Evolutionary conservation across 2,888 invertebrate genomes (phyloP).

Genomic region (Chymomyza amoena): DNA sequence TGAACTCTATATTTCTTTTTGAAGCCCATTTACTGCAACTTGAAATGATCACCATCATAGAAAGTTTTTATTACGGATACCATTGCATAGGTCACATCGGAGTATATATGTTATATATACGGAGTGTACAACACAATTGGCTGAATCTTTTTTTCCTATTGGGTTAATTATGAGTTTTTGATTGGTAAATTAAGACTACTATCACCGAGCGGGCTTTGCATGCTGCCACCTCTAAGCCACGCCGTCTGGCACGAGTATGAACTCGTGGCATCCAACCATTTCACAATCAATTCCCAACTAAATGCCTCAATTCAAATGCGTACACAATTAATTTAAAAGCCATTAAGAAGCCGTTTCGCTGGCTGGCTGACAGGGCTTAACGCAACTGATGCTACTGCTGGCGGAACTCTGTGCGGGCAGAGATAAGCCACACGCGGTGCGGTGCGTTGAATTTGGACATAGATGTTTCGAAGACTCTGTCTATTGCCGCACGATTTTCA

Average conservation of each 20-base stretch:
- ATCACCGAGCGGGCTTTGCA: constrained; percentile 28
- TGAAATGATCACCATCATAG: background rate
- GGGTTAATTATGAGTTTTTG: constrained; percentile 74
- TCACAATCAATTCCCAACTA: constrained; percentile 68
- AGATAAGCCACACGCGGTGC: constrained; percentile 67
- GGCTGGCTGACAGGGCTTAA: constrained; percentile 11
- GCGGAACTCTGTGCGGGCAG: constrained; percentile 43
- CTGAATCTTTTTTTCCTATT: constrained; percentile 46
- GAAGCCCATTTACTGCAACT: background rate
- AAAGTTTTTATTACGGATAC: background rate
- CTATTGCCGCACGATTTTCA: background rate
- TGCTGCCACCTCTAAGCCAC: constrained; percentile 11
- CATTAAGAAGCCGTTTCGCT: constrained; percentile 53
- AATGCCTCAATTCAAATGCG: constrained; percentile 71
- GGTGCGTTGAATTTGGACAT: constrained; percentile 29
- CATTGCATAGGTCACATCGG: background rate
- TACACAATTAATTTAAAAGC: constrained; percentile 73
- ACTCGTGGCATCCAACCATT: constrained; percentile 37
- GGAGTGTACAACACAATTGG: background rate
- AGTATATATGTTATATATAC: too few relatives aligned
- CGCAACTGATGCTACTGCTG: constrained; percentile 22
- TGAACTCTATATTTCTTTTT: background rate
- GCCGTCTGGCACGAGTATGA: constrained; percentile 15
- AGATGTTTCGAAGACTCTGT: background rate
- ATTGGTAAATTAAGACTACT: constrained; percentile 67